Conservation (phyloP, 92 coral and sea anemone genomes). For the Porites evermanni region DNA sequence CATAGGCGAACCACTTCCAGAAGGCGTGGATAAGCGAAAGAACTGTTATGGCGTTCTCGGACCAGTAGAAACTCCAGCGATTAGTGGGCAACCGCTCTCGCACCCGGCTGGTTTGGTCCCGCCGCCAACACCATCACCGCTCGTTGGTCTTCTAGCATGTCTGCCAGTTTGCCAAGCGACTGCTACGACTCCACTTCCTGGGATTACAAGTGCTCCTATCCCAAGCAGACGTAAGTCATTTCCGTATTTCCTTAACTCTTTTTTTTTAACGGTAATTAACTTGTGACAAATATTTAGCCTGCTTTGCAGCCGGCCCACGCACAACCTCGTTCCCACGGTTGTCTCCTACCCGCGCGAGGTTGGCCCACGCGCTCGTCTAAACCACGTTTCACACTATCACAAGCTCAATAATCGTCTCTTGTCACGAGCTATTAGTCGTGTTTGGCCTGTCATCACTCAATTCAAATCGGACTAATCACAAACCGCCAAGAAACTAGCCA, state of each 20-base stretch:
- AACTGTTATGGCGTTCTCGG: constrained; percentile 54
- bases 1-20: constrained; percentile 45
- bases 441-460: too few species aligned
- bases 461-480: too few species aligned
- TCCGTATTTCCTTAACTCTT: neutral
- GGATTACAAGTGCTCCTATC: neutral
- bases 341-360: too few species aligned
- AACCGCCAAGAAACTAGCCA: too few species aligned
- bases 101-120: constrained; percentile 2
- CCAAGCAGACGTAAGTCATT: neutral
- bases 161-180: constrained; percentile 15
- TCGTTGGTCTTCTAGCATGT: neutral
- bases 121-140: neutral
- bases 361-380: too few species aligned
- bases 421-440: too few species aligned
- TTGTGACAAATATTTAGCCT: too few species aligned
- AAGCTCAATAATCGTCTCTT: too few species aligned
- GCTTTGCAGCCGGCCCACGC: too few species aligned
- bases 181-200: neutral
- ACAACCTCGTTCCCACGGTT: too few species aligned
- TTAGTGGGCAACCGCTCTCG: constrained; percentile 43
- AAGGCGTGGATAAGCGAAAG: neutral
- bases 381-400: too few species aligned
- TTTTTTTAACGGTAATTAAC: too few species aligned
- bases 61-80: constrained; percentile 12